Evolutionary conservation across 2,113 vertebrate species (phyloP), one percentile per base, ranked within the genome.

Genomic region (Cyanocitta stelleri): DNA sequence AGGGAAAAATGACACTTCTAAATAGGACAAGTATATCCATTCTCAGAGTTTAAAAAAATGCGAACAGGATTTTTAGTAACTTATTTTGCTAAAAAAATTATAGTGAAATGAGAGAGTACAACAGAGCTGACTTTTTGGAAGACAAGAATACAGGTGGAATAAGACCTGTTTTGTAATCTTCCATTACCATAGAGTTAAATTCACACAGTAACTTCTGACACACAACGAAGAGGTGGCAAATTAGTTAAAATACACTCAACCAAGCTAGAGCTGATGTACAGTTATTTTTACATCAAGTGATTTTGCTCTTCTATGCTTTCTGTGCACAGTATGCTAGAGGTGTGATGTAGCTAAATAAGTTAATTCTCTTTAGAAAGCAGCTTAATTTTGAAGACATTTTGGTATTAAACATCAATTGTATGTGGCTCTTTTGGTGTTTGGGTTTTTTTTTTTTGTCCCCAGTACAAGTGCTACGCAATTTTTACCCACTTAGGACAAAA

Each of bases 341-440:
- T 76, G 18, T 33, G 37, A 33, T 26, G 18, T 11, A 80, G 46
- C 26, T 66, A 43, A 93, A 88, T 10, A 67, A 76, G 90, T 43
- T 32, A 66, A 80, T 71, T 59, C 4, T 61, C 51, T 78, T 83
- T 33, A 58, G 55, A 81, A 58, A 5, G 86, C 13, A 67, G 52
- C 33, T 90, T 74, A 29, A 74, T 74, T 89, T 51, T 88, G 44
- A 89, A 71, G 26, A 48, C 13, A 71, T 63, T 87, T 90, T 81
- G 76, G 44, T 59, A 87, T 18, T 74, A 71, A 81, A 51, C 27
- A 74, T 77, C 21, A 30, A 24, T 8, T 66, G 33, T 30, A 83
- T 30, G 63, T 29, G 13, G 29, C 13, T 33, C n/a, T 87, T 83
- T 17, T 13, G 13, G 6, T 43, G 8, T 5, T 46, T 15, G 15